Conservation (phyloP, 2,797 vertebrate species). For the Schizothorax lantsangensis region DNA sequence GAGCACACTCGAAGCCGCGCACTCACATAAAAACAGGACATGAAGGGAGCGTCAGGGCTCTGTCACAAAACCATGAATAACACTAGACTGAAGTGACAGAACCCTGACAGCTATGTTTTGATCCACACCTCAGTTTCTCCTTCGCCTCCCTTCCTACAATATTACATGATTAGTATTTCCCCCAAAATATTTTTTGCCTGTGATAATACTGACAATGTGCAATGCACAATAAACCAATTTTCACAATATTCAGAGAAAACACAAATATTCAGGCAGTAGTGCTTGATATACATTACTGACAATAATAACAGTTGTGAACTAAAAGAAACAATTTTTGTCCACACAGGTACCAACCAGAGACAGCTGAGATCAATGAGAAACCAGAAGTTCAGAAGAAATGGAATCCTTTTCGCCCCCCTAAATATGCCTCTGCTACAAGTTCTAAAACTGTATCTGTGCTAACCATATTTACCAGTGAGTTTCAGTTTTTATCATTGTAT, state of each 20-base stretch:
- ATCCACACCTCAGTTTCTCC: background rate
- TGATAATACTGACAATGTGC: background rate
- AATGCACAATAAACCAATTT: background rate
- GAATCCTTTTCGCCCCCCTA: conserved; percentile 68
- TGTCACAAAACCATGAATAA: too few species aligned
- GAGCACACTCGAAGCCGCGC: too few species aligned
- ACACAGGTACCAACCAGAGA: conserved; percentile 77
- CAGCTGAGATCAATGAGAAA: conserved; percentile 57
- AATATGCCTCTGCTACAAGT: conserved; percentile 68
- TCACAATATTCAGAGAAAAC: background rate
- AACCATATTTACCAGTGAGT: conserved; percentile 73
- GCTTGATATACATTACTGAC: background rate
- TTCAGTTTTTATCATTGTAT: background rate
- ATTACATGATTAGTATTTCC: background rate
- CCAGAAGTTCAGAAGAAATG: conserved; percentile 58
- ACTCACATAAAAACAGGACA: too few species aligned
- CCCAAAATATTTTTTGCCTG: background rate
- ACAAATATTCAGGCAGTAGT: background rate
- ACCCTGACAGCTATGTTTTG: background rate
- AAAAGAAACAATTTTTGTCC: background rate
- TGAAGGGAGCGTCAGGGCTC: too few species aligned
- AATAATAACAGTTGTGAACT: background rate
- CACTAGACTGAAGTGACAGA: too few species aligned
- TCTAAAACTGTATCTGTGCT: conserved; percentile 74
- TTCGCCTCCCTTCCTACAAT: background rate